Evolutionary conservation across 2,113 vertebrate species (phyloP).

Genomic region (Ifrita kowaldi): DNA sequence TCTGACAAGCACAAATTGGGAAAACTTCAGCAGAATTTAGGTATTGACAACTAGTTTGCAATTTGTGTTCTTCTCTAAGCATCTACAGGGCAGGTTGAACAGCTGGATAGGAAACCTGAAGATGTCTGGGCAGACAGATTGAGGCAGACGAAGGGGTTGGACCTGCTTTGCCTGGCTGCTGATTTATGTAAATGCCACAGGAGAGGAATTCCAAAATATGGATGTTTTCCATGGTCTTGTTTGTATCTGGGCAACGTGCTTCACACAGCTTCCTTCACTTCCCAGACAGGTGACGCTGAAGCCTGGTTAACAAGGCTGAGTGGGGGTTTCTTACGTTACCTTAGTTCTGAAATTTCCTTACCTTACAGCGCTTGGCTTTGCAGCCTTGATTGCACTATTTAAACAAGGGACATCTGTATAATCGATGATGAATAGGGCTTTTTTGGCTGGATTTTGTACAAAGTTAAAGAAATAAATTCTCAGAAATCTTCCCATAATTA

Average conservation of each 20-base stretch:
- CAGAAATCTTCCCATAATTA: neutral
- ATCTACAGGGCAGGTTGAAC: neutral
- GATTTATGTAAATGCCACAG: neutral
- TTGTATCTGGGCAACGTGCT: neutral
- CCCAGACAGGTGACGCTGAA: neutral
- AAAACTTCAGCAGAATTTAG: neutral
- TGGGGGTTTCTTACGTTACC: neutral
- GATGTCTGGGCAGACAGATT: neutral
- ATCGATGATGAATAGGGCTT: neutral
- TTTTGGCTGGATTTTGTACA: neutral
- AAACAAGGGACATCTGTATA: neutral
- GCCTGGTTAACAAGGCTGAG: neutral
- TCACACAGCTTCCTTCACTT: neutral
- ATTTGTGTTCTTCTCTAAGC: neutral
- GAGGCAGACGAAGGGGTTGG: neutral
- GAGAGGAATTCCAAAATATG: neutral
- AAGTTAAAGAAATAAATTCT: neutral
- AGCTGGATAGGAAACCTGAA: neutral
- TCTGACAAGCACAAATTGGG: neutral
- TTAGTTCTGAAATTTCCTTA: neutral
- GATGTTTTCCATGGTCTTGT: neutral
- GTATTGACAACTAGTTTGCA: neutral
- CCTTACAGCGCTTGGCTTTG: neutral
- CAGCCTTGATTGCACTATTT: neutral
- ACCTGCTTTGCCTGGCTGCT: neutral